Evolutionary conservation across 2,888 invertebrate genomes (phyloP).

Genomic region (Pristionchus entomophagus): DNA sequence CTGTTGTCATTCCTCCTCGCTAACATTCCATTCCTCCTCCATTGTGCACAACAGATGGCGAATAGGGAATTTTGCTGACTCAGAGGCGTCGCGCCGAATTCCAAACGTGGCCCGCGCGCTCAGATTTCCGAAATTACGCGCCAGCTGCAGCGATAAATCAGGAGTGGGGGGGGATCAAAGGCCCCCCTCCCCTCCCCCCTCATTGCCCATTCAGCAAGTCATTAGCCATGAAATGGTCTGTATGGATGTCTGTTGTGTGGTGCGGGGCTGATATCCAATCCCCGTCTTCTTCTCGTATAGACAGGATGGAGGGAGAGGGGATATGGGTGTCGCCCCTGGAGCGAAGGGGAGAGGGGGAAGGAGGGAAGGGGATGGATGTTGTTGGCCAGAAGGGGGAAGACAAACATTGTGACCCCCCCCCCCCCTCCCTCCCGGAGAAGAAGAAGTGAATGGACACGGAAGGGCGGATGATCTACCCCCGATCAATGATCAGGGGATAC

Average conservation of each 20-base stretch:
- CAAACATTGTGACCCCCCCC: background rate
- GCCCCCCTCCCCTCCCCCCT: background rate
- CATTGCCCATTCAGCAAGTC: constrained; percentile 29
- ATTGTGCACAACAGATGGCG: background rate
- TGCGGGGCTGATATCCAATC: constrained; percentile 14
- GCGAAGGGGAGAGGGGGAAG: background rate
- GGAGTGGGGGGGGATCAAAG: background rate
- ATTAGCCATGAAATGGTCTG: no score
- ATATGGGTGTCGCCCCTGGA: constrained; percentile 19
- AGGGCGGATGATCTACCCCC: background rate
- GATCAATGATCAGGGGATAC: background rate
- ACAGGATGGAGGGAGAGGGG: constrained; percentile 1
- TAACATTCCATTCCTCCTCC: background rate
- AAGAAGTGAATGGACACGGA: constrained; percentile 25
- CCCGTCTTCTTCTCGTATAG: constrained; percentile 4
- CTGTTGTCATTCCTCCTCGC: background rate
- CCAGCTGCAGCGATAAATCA: background rate
- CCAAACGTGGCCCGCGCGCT: background rate
- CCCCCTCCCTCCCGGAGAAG: no score
- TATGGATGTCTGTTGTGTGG: no score
- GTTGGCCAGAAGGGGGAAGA: background rate
- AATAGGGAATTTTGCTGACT: background rate
- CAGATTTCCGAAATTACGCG: background rate
- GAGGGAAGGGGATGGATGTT: constrained; percentile 1
- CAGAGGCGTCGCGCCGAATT: background rate